A percentile compares a stretch with the other conserved stretches of the same genome.
phyloP scores from a whole-genome alignment of 2,888 invertebrate genomes.

The Dorcus parallelipipedus region DNA sequence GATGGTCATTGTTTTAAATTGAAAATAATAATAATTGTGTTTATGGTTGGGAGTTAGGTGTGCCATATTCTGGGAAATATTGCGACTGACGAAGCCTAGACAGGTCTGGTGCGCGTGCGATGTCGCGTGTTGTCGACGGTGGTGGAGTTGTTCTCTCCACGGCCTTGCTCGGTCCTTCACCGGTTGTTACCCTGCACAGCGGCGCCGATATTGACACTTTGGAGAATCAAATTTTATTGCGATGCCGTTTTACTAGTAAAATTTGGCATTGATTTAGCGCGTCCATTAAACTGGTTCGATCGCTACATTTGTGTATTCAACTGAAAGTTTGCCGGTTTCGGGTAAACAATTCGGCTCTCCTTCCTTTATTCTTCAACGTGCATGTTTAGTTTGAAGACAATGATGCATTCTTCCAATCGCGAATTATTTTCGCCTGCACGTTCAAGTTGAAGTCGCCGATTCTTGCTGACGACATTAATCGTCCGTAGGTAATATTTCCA shows the following conservation, averaged over 20 bases:
- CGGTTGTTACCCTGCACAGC: slow-evolving; percentile 31
- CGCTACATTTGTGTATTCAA: no score
- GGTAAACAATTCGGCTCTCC: no score
- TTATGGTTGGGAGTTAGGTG: neutral
- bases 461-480: no score
- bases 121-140: slow-evolving; percentile 20
- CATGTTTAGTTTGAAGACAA: no score
- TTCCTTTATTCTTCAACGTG: no score
- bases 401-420: no score
- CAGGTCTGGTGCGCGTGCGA: slow-evolving; percentile 16
- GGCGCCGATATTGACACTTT: slow-evolving; percentile 14
- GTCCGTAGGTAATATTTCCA: no score
- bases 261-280: neutral
- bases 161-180: slow-evolving; percentile 33
- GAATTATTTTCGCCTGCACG: no score
- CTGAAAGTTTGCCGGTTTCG: no score
- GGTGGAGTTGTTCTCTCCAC: slow-evolving; percentile 12
- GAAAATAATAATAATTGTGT: neutral
- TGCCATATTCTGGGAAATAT: neutral
- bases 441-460: no score
- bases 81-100: slow-evolving; percentile 6
- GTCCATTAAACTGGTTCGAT: neutral
- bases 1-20: neutral
- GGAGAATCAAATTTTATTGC: neutral
- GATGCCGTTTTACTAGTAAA: neutral